Conservation (phyloP, 2,797 vertebrate species). For the Sparidentex hasta region DNA sequence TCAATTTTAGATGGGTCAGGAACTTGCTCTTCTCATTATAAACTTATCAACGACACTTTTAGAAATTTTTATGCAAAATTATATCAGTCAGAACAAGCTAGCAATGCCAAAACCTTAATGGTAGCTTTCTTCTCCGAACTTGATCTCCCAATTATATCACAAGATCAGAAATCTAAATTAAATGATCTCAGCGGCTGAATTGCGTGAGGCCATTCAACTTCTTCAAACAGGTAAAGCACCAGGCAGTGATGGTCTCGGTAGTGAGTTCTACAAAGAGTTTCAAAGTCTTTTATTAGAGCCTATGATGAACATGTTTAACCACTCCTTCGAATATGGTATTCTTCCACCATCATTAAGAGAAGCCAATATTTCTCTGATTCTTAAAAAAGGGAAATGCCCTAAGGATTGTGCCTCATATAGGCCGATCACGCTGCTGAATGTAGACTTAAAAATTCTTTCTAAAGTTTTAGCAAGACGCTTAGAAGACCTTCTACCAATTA, state of each 20-base stretch:
- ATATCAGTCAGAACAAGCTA: background rate
- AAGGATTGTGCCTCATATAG: background rate
- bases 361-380: no score
- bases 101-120: background rate
- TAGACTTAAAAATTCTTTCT: constrained; percentile 7
- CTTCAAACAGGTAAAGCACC: constrained; percentile 15
- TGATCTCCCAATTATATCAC: constrained; percentile 6
- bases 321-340: no score
- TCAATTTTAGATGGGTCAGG: background rate
- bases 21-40: constrained; percentile 6
- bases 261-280: no score
- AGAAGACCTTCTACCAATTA: no score
- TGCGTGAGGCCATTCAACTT: constrained; percentile 11
- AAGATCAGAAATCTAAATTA: constrained; percentile 18
- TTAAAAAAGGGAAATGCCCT: no score
- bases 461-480: background rate
- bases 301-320: no score
- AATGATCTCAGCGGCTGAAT: background rate
- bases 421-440: background rate
- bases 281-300: no score
- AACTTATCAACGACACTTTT: background rate
- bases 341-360: no score
- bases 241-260: background rate
- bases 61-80: constrained; percentile 10
- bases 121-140: background rate